Conservation (phyloP, 2,888 invertebrate genomes). For the Drosophila rubida region DNA sequence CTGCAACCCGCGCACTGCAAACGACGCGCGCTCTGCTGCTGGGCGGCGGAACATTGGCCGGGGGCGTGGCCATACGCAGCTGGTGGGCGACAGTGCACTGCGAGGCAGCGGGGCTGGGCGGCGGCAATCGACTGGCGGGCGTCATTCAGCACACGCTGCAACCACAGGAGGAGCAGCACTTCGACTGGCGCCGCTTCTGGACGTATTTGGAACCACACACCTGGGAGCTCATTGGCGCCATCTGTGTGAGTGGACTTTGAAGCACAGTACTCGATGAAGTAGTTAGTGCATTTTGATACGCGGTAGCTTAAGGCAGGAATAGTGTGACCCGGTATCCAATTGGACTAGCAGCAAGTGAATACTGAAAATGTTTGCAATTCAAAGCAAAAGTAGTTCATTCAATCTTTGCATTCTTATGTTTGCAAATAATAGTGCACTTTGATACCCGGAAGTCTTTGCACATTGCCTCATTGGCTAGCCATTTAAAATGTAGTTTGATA, state of each 20-base stretch:
- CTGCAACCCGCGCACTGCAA: constrained; percentile 41
- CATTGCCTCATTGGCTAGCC: no score
- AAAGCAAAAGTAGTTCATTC: no score
- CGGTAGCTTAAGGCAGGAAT: no score
- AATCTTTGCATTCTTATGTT: no score
- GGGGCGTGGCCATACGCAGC: constrained; percentile 73
- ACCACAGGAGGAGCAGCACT: constrained; percentile 86
- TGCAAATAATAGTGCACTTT: no score
- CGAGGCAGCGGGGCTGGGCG: constrained; percentile 52
- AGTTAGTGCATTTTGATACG: no score
- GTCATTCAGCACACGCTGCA: constrained; percentile 72
- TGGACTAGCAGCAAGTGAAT: no score
- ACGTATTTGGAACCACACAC: constrained; percentile 91
- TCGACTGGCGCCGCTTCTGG: constrained; percentile 92
- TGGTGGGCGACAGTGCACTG: constrained; percentile 72
- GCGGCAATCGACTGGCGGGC: constrained; percentile 79
- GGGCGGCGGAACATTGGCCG: constrained; percentile 75
- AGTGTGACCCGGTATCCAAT: no score
- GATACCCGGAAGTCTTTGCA: no score
- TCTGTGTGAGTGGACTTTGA: constrained; percentile 87
- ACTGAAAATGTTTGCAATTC: no score
- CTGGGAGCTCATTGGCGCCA: constrained; percentile 91
- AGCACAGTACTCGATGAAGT: background rate
- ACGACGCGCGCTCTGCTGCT: constrained; percentile 67
- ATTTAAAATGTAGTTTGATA: no score